Conservation (phyloP, 2,797 vertebrate species). For the Melanotaenia nigrans region DNA sequence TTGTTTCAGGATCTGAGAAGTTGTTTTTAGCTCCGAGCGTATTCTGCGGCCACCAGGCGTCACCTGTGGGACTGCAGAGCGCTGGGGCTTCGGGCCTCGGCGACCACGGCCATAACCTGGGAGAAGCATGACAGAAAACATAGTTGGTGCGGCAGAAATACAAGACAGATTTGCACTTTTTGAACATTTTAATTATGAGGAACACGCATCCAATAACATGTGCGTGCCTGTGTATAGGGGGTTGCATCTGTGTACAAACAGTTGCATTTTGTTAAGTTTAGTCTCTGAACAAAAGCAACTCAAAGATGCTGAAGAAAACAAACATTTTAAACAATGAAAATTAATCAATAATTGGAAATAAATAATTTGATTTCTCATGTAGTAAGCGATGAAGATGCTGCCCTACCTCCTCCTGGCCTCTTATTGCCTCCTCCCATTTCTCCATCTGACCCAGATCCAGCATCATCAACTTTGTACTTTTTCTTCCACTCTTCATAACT, state of each 20-base stretch:
- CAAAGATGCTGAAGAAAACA: background rate
- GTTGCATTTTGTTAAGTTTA: background rate
- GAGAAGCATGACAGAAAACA: background rate
- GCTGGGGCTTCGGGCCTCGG: conserved; percentile 41
- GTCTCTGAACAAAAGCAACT: background rate
- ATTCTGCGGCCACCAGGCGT: conserved; percentile 52
- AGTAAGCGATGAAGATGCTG: background rate
- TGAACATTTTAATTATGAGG: background rate
- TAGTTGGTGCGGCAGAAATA: background rate
- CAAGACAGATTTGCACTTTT: too few relatives aligned
- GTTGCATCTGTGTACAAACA: background rate
- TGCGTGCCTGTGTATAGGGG: too few relatives aligned
- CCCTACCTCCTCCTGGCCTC: conserved; percentile 46
- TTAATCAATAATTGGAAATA: background rate
- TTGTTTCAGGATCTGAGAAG: conserved; percentile 92
- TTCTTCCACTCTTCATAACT: conserved; percentile 99
- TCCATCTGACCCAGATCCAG: conserved; percentile 77
- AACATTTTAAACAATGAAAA: background rate
- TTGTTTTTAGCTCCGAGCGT: conserved; percentile 89
- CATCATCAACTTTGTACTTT: conserved; percentile 91
- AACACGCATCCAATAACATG: background rate
- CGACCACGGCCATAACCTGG: conserved; percentile 66
- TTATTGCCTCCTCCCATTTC: conserved; percentile 54
- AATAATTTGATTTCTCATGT: background rate
- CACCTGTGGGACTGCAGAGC: background rate